Evolutionary conservation across 2,113 vertebrate species (phyloP).

Genomic region (Ptilonorhynchus violaceus): DNA sequence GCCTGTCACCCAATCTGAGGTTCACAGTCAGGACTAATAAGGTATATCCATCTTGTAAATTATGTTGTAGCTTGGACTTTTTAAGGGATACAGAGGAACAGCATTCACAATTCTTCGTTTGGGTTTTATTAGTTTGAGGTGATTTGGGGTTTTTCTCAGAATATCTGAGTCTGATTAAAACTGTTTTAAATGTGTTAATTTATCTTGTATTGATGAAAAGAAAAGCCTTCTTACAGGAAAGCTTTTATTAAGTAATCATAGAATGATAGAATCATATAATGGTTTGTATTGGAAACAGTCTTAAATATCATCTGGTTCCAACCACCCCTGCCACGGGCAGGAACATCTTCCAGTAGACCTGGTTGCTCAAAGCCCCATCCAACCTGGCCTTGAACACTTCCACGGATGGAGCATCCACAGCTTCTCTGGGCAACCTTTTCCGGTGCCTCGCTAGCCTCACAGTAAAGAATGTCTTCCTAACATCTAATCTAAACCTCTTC

Average conservation of each 20-base stretch:
- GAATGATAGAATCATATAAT: neutral
- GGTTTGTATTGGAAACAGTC: neutral
- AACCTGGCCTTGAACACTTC: neutral
- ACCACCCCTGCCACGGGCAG: neutral
- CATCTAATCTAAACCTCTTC: neutral
- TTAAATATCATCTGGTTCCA: neutral
- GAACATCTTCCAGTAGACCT: too few species aligned
- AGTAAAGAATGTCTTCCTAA: neutral
- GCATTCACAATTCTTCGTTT: neutral
- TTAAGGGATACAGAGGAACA: neutral
- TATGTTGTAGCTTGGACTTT: neutral
- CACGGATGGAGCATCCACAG: neutral
- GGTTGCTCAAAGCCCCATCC: neutral
- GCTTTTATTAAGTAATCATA: neutral
- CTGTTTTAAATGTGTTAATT: neutral
- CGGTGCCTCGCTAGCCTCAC: neutral
- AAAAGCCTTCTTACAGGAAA: neutral
- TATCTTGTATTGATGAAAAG: neutral
- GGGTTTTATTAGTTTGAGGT: neutral
- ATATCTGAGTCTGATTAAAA: neutral
- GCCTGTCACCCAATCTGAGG: neutral
- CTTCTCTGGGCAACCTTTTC: neutral
- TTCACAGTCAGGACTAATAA: neutral
- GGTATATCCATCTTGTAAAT: neutral
- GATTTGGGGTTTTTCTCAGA: neutral